Conservation (phyloP, 2,888 invertebrate genomes). For the Brachynemurus nebulosus region DNA sequence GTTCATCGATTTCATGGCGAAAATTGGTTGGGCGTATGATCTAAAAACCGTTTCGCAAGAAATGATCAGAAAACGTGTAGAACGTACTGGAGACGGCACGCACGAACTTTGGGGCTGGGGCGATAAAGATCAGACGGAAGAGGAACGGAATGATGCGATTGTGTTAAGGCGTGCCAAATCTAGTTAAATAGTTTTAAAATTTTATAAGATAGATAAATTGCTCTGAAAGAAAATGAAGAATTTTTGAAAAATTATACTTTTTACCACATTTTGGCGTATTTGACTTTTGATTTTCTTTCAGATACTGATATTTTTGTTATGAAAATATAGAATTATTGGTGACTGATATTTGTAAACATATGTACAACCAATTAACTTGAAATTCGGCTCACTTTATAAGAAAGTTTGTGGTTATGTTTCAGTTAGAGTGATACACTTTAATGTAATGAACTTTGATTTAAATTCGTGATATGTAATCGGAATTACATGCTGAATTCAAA, state of each 20-base stretch:
- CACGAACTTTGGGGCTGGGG: constrained; percentile 73
- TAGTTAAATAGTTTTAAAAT: constrained; percentile 4
- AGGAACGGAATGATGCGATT: constrained; percentile 26
- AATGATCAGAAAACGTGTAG: constrained; percentile 51
- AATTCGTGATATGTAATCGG: no score
- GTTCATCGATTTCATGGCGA: constrained; percentile 69
- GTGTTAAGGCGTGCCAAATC: constrained; percentile 20
- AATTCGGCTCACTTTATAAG: no score
- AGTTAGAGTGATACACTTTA: no score
- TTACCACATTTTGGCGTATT: background rate
- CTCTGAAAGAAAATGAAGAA: no score
- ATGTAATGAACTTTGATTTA: no score
- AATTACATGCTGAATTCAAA: no score
- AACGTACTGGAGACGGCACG: constrained; percentile 60
- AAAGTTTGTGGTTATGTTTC: no score
- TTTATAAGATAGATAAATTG: background rate
- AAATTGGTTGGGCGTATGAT: constrained; percentile 78
- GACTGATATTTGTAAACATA: no score
- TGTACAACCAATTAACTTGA: no score
- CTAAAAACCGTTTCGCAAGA: constrained; percentile 63
- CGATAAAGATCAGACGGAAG: constrained; percentile 45
- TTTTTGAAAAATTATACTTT: no score
- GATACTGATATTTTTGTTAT: no score
- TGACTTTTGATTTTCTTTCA: background rate
- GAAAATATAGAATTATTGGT: no score